Percentiles rank a stretch among this genome's conserved stretches.
phyloP scores from a whole-genome alignment of 1,140 invertebrate genomes.

The Aporrectodea caliginosa region DNA sequence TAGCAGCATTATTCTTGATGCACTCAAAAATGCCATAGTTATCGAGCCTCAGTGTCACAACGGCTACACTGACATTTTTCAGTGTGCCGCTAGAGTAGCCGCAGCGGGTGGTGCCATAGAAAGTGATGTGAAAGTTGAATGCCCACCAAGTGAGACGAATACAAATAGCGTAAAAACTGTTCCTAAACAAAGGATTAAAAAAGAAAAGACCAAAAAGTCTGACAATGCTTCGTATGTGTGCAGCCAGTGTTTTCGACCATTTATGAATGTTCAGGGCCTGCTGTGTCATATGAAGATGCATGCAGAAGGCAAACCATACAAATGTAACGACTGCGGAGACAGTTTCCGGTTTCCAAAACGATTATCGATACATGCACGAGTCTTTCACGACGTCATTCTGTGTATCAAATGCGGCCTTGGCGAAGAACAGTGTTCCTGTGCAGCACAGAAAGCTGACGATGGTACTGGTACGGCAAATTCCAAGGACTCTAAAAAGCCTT shows the following conservation, averaged over 20 bases:
- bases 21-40: background rate
- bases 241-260: background rate
- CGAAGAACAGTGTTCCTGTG: background rate
- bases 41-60: background rate
- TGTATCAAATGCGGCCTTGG: background rate
- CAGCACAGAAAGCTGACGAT: no score
- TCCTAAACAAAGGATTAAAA: background rate
- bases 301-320: background rate
- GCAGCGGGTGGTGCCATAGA: no score
- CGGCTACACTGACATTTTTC: background rate
- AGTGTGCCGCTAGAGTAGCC: no score
- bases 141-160: background rate
- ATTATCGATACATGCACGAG: background rate
- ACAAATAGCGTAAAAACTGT: background rate
- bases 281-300: background rate
- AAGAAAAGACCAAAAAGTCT: background rate
- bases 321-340: background rate
- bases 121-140: no score
- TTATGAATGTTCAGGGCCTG: background rate
- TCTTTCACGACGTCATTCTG: background rate
- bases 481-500: background rate
- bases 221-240: background rate
- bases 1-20: background rate
- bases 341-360: background rate
- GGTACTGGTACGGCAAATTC: no score